Evolutionary conservation across 2,888 invertebrate genomes (phyloP).

Genomic region (Aspidiotus destructor): DNA sequence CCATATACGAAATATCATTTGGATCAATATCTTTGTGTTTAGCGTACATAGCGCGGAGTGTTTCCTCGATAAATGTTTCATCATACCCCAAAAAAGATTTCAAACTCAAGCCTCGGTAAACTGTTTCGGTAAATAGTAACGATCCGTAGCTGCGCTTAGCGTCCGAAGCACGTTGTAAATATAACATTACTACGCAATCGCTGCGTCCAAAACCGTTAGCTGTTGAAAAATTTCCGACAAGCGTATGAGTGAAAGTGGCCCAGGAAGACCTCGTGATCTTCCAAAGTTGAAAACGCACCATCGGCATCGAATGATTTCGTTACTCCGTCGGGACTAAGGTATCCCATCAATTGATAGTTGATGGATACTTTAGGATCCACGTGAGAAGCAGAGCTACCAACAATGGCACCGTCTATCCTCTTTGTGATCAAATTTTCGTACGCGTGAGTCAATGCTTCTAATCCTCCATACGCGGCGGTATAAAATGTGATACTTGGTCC

Average conservation of each 20-base stretch:
- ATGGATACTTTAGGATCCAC: slow-evolving; percentile 53
- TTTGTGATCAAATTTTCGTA: slow-evolving; percentile 42
- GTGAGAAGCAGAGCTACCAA: slow-evolving; percentile 49
- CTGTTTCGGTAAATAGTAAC: slow-evolving; percentile 49
- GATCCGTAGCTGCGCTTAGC: slow-evolving; percentile 45
- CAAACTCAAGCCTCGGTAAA: slow-evolving; percentile 48
- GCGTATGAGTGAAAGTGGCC: not conserved
- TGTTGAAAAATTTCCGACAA: slow-evolving; percentile 35
- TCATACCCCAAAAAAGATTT: slow-evolving; percentile 26
- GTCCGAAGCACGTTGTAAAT: slow-evolving; percentile 42
- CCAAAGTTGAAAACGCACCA: slow-evolving; percentile 14
- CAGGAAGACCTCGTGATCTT: not conserved
- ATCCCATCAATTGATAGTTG: slow-evolving; percentile 52
- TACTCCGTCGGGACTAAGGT: slow-evolving; percentile 18
- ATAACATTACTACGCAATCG: slow-evolving; percentile 43
- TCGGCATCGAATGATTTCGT: slow-evolving; percentile 28
- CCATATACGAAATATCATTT: slow-evolving; percentile 35
- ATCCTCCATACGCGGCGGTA: slow-evolving; percentile 54
- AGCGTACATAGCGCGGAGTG: slow-evolving; percentile 35
- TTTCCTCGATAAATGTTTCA: slow-evolving; percentile 18
- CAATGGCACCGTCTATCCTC: slow-evolving; percentile 49
- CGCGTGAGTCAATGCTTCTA: slow-evolving; percentile 51
- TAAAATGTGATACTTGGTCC: slow-evolving; percentile 53
- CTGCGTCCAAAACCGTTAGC: slow-evolving; percentile 44
- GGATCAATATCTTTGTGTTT: slow-evolving; percentile 33